Conservation (phyloP, 2,113 vertebrate genomes). For the Actenoides lindsayi region DNA sequence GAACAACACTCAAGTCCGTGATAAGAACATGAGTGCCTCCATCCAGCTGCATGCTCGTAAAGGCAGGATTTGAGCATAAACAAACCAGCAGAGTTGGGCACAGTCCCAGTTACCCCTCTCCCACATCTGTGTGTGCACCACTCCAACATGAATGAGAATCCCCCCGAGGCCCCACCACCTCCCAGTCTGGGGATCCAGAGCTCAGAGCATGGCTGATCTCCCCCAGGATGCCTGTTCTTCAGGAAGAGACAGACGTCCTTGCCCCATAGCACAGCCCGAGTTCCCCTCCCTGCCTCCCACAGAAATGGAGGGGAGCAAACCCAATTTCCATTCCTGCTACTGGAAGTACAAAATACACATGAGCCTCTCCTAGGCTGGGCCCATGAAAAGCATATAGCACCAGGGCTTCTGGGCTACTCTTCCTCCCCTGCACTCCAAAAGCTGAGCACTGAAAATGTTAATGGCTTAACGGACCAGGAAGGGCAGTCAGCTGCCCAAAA, state of each 20-base stretch:
- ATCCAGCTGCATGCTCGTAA: neutral
- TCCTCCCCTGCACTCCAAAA: neutral
- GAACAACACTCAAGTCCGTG: neutral
- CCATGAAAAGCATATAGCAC: neutral
- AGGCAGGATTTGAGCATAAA: neutral
- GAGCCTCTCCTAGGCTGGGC: neutral
- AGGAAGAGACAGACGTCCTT: neutral
- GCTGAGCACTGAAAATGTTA: neutral
- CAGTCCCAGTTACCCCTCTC: neutral
- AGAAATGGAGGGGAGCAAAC: neutral
- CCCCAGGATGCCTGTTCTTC: neutral
- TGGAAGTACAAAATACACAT: neutral
- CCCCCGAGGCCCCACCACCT: rapidly evolving
- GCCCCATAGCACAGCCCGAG: neutral
- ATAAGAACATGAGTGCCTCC: neutral
- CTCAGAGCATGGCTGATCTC: neutral
- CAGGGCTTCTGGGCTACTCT: neutral
- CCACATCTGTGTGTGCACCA: rapidly evolving
- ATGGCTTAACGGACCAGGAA: neutral
- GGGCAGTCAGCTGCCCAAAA: neutral
- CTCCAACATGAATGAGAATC: neutral
- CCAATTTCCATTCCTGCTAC: neutral
- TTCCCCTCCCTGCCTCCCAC: neutral
- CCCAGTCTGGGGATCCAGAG: rapidly evolving
- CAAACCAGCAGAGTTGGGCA: neutral